Evolutionary conservation across 2,113 vertebrate genomes (phyloP), one percentile per base, ranked within the genome.

Genomic region (Chaetorhynchus papuensis): DNA sequence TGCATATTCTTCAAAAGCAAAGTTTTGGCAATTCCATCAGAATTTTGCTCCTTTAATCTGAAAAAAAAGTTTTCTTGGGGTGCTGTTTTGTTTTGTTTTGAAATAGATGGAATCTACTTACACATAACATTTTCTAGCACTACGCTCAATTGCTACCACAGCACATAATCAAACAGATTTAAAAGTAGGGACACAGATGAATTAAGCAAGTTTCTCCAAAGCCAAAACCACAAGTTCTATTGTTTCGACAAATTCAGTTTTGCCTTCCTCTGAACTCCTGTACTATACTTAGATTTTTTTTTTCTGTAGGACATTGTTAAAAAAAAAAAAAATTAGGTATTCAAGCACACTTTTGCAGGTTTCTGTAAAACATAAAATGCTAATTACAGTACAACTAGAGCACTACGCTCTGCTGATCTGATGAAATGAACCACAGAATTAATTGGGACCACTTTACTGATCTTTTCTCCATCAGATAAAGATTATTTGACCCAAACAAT

Each of bases 401-500:
- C 23, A 63, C 41, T 71, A 44, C 56, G n/a, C 47, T 93, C 64
- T 75, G 61, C 39, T 86, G 68, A 86, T 85, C 17, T 56, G 54
- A 59, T 81, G 6, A 89, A 83, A 65, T 4, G 20, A 92, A 63
- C 60, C 59, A 61, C 2, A 63, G 66, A 93, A 93, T 84, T 92
- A 89, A 94, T 83, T 70, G 69, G 54, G 49, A 56, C 42, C 52
- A 68, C 15, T 89, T 88, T 37, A 37, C 30, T 71, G 10, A 79
- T 79, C n/a, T 88, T 79, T 72, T 27, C 22, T 69, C 66, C 47
- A 83, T 89, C 39, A 90, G 64, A 87, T 59, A 59, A 70, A 64
- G 33, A 59, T 50, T 45, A 61, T 76, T 82, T 92, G 89, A 89
- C 15, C 30, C 49, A 87, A 87, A 83, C 31, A 85, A 77, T 63